Evolutionary conservation across 2,797 vertebrate species (phyloP).

Genomic region (Neoniphon sammara): DNA sequence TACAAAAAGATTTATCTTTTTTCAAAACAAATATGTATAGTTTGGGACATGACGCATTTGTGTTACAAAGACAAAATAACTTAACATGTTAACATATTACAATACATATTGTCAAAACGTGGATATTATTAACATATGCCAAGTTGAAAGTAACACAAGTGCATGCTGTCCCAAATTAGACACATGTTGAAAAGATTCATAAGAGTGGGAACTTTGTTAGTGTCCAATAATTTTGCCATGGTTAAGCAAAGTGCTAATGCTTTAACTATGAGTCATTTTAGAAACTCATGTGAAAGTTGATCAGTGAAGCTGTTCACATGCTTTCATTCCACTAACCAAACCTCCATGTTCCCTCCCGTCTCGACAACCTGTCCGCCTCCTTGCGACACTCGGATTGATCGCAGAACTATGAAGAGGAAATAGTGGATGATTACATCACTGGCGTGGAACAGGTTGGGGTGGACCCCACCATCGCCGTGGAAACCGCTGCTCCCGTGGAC

Average conservation of each 20-base stretch:
- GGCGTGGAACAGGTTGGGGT: constrained; percentile 92
- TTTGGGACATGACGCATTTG: no score
- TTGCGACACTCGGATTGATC: constrained; percentile 39
- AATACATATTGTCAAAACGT: not conserved
- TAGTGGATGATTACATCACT: constrained; percentile 95
- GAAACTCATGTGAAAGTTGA: constrained; percentile 45
- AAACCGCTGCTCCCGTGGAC: constrained; percentile 77
- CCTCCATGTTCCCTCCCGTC: constrained; percentile 77
- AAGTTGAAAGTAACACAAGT: not conserved
- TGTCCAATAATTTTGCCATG: constrained; percentile 7
- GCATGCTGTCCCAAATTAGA: not conserved
- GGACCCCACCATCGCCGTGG: constrained; percentile 72
- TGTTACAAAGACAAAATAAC: no score
- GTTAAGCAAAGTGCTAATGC: constrained; percentile 9
- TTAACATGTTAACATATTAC: not conserved
- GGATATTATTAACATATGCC: constrained; percentile 18
- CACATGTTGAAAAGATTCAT: constrained; percentile 4
- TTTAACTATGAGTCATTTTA: constrained; percentile 37
- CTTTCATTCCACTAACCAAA: constrained; percentile 54
- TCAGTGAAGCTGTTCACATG: constrained; percentile 35
- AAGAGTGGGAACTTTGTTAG: constrained; percentile 25
- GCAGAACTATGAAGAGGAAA: constrained; percentile 89
- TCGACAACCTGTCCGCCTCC: constrained; percentile 70
- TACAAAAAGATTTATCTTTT: no score
- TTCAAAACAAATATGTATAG: constrained; percentile 1